Evolutionary conservation across 2,888 invertebrate species (phyloP), one percentile per base, ranked within the genome.

Genomic region (Pammene aurita): DNA sequence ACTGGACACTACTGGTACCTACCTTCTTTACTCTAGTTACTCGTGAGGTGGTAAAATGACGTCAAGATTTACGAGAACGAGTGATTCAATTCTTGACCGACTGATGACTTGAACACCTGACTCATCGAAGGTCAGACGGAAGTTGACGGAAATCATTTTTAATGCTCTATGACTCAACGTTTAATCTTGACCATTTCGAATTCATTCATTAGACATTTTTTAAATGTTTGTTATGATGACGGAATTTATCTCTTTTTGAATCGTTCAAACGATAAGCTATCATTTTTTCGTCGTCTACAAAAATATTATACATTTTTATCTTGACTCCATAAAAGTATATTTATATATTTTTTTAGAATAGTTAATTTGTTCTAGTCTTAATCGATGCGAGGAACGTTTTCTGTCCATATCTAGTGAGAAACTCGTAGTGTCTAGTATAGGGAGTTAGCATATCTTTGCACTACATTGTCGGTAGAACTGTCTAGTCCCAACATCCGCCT

Each of bases 81-180:
- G 52, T 84, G 84, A 83, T 76, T 84, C 83, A 81, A 73, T 77
- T 78, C 77, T 78, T 77, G 75, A 70, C 66, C 63, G 70, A 72
- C 75, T 76, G 76, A 52, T 58, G 57, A 68, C 56, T 67, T 62
- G 62, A 62, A 50, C 50, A n/a, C 46, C 38, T 75, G 76, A 77
- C 55, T 77, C 76, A 76, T 52, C 72, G 68, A 63, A 71, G 73
- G 73, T 76, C 75, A 76, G 38, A 46, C 69, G 69, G 69, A 65
- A 69, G 69, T 58, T 46, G 52, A 46, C 60, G 69, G 69, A 69
- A 64, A 48, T 60, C 44, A 35, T 56, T 60, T 65, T 69, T 60
- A 38, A 44, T 48, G 60, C 16, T 13, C 16, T 48, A 48, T 69
- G 69, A 69, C 54, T 69, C 68, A 60, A 38, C 34, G n/a, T 66